phyloP scores from a whole-genome alignment of 2,797 vertebrate genomes.

The Tachyglossus aculeatus region DNA sequence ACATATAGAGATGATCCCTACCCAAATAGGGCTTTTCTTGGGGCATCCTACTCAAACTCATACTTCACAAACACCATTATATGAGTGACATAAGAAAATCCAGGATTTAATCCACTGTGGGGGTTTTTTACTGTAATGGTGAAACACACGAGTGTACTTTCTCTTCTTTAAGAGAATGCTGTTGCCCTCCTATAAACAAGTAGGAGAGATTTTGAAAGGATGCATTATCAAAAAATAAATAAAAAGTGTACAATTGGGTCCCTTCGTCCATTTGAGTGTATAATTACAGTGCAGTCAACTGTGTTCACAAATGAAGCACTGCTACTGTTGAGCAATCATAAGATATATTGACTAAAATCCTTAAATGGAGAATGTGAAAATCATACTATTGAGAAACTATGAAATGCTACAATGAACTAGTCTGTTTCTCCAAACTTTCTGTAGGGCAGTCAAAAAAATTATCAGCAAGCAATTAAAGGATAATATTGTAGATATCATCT shows the following conservation, averaged over 20 bases:
- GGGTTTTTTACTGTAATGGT: slow-evolving; percentile 35
- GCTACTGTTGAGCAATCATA: slow-evolving; percentile 57
- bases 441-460: slow-evolving; percentile 45
- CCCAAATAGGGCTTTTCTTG: not conserved
- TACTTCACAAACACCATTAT: not conserved
- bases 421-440: slow-evolving; percentile 28
- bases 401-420: slow-evolving; percentile 61
- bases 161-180: slow-evolving; percentile 24
- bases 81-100: slow-evolving; percentile 26
- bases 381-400: slow-evolving; percentile 48
- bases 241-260: slow-evolving; percentile 57
- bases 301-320: slow-evolving; percentile 61
- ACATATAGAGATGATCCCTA: too few relatives aligned
- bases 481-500: slow-evolving; percentile 32
- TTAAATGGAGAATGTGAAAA: slow-evolving; percentile 66
- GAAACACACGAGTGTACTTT: slow-evolving; percentile 24
- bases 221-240: slow-evolving; percentile 63
- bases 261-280: slow-evolving; percentile 58
- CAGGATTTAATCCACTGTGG: not conserved
- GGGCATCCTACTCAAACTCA: slow-evolving; percentile 15
- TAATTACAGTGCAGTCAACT: slow-evolving; percentile 50
- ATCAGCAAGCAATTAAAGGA: slow-evolving; percentile 41
- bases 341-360: slow-evolving; percentile 60
- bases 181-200: slow-evolving; percentile 39
- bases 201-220: slow-evolving; percentile 48